Base-by-base conservation (phyloP, 2,797 vertebrate species). In the Thamnophis elegans region DNA sequence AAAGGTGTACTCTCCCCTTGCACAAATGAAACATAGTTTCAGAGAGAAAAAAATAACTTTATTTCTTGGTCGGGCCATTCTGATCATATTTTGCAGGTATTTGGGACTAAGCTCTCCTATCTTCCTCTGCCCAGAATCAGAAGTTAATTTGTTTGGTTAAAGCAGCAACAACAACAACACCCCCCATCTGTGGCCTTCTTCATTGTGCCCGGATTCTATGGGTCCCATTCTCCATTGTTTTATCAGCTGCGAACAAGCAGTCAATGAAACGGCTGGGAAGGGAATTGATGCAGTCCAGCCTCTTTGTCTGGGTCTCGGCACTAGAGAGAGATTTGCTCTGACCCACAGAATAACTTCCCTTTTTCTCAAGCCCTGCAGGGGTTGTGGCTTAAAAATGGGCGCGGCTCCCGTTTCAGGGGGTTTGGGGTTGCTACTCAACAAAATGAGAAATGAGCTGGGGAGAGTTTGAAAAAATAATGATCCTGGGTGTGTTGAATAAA, bases 221-320 rank as follows among this genome's bases (percentile, higher is more conserved):
- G 73, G 78, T 14, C 25, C 51, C 25, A 92, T 94, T 95, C 90
- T 94, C 93, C 60, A 92, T 93, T 95, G 94, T 95, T 95, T 92
- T 18, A 55, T 36, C 4, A 93, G 85, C 59, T 11, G 25, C 0
- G 0, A 93, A 26, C 87, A 95, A 91, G 51, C 87, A 95, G 95
- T 96, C 93, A 94, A 96, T 97, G 90, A 96, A 96, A 91, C 59
- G 18, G 1, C 42, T 10, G 78, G 94, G 82, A 89, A 93, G 47
- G 22, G 28, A 82, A 87, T 8, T 92, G 95, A 91, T 94, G 91
- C 92, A 94, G 91, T 90, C 11, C 90, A 92, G n/a, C 91, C 47
- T 78, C 85, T 89, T 86, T 92, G 91, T 95, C 92, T 92, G 62
- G 59, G 93, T 65, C 91, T 68, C 90, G 89, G 10, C 58, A 0